Conservation (phyloP, 2,113 vertebrate species). For the Otus sunia region DNA sequence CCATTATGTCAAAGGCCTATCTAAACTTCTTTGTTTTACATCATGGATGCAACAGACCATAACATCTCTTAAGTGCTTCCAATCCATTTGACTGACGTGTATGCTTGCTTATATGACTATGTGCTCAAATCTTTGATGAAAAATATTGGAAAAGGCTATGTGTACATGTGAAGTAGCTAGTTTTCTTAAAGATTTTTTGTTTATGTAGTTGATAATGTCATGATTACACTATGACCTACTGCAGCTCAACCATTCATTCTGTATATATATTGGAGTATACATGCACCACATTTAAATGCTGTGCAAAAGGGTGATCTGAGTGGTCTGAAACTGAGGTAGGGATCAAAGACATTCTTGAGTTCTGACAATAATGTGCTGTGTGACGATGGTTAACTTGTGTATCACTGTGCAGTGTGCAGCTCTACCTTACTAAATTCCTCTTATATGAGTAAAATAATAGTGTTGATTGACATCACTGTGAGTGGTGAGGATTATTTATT, state of each 20-base stretch:
- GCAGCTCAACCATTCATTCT: background rate
- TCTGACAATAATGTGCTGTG: slow-evolving; percentile 1
- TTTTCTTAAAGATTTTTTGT: background rate
- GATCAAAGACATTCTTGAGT: slow-evolving; percentile 28
- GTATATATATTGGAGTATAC: background rate
- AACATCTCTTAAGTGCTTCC: background rate
- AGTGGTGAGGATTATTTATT: slow-evolving; percentile 17
- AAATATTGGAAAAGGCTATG: background rate
- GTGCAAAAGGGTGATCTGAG: background rate
- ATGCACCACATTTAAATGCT: background rate
- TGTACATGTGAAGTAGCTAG: background rate
- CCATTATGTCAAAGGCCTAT: slow-evolving; percentile 9
- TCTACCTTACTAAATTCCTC: background rate
- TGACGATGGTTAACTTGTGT: background rate
- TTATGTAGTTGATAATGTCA: background rate
- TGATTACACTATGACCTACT: background rate
- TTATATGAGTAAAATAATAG: background rate
- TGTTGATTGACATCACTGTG: background rate
- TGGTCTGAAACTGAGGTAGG: background rate
- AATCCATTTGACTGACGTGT: background rate
- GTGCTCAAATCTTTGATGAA: background rate
- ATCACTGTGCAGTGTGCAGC: background rate
- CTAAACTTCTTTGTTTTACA: background rate
- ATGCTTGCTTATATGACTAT: background rate
- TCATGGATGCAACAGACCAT: background rate